Conservation (phyloP, 92 coral and sea anemone genomes). For the Pocillopora grandis region DNA sequence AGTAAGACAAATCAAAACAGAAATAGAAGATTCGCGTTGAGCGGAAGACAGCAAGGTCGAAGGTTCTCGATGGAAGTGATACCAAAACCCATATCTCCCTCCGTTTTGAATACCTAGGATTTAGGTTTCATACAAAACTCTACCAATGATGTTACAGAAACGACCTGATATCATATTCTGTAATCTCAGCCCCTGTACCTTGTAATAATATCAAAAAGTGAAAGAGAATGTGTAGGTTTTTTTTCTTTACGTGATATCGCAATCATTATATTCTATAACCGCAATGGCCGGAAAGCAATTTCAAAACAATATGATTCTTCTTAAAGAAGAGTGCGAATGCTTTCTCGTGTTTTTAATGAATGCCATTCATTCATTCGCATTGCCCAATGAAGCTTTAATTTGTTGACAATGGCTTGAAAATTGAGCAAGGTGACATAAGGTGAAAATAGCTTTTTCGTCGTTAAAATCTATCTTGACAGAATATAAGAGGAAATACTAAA, state of each 20-base stretch:
- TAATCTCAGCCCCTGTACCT: too few relatives aligned
- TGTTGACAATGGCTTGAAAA: constrained; percentile 1
- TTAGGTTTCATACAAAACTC: too few relatives aligned
- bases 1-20: too few relatives aligned
- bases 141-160: too few relatives aligned
- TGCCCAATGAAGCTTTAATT: neutral
- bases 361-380: neutral
- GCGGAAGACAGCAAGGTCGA: too few relatives aligned
- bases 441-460: neutral
- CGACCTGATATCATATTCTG: too few relatives aligned
- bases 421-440: neutral
- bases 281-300: neutral
- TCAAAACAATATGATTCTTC: neutral
- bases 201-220: too few relatives aligned
- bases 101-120: too few relatives aligned
- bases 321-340: neutral
- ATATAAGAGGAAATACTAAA: neutral
- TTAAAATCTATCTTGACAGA: neutral
- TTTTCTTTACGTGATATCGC: neutral
- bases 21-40: too few relatives aligned
- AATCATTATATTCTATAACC: neutral
- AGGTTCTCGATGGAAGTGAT: too few relatives aligned
- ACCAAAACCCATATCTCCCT: too few relatives aligned
- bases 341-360: neutral
- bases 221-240: neutral